Evolutionary conservation across 2,113 vertebrate genomes (phyloP).

Genomic region (Callocephalon fimbriatum): DNA sequence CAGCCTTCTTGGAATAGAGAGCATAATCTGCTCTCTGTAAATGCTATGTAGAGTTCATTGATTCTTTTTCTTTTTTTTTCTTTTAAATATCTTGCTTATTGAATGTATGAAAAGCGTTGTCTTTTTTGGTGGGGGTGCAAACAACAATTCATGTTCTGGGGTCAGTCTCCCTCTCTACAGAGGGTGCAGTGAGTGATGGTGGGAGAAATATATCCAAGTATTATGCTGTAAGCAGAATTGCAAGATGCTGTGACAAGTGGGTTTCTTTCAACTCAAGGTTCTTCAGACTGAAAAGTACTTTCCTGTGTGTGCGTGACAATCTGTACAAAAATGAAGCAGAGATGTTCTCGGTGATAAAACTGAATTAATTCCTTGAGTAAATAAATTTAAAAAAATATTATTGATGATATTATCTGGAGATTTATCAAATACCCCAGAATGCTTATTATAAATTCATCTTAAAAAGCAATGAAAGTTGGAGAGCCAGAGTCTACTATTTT

Average conservation of each 20-base stretch:
- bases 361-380: not conserved
- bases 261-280: not conserved
- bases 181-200: not conserved
- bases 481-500: not conserved
- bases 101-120: not conserved
- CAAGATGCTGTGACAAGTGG: not conserved
- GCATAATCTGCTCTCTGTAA: not conserved
- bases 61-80: not conserved
- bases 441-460: not conserved
- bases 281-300: not conserved
- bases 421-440: not conserved
- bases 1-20: not conserved
- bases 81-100: not conserved
- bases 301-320: not conserved
- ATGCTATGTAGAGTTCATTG: rapidly evolving
- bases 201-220: not conserved
- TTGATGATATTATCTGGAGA: not conserved
- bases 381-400: rapidly evolving
- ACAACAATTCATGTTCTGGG: not conserved
- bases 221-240: not conserved
- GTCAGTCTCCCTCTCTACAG: not conserved
- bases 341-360: not conserved
- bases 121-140: not conserved
- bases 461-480: not conserved
- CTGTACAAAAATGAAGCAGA: not conserved